Conservation (phyloP, 2,113 vertebrate species). For the Carassius auratus region DNA sequence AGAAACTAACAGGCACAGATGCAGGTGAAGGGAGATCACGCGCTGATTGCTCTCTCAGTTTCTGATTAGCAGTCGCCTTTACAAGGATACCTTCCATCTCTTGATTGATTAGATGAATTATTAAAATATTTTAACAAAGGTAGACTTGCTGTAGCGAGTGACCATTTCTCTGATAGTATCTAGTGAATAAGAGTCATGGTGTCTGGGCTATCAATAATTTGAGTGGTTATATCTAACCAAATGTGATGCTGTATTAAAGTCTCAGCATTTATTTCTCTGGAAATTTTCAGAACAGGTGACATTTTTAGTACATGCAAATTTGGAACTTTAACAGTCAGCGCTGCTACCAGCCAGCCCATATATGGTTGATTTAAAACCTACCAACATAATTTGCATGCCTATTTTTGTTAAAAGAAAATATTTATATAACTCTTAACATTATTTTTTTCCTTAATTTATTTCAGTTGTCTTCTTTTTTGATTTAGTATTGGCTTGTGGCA, state of each 20-base stretch:
- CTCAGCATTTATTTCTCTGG: neutral
- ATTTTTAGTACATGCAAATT: neutral
- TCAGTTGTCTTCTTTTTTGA: neutral
- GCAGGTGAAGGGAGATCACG: slow-evolving; percentile 5
- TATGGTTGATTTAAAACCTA: too few species aligned
- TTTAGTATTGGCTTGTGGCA: neutral
- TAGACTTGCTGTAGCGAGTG: neutral
- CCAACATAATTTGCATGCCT: too few species aligned
- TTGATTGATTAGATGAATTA: neutral
- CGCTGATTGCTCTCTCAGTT: slow-evolving; percentile 11
- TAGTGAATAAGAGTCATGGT: neutral
- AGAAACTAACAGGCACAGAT: slow-evolving; percentile 18
- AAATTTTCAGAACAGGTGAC: neutral
- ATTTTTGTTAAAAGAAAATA: too few species aligned
- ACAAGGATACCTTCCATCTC: neutral
- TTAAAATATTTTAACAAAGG: neutral
- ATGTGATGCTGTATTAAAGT: neutral
- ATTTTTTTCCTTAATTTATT: neutral
- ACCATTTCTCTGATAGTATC: neutral
- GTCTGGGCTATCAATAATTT: neutral
- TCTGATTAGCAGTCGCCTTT: slow-evolving; percentile 12
- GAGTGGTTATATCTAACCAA: neutral
- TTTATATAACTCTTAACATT: too few species aligned
- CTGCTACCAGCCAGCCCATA: too few species aligned
- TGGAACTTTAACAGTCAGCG: too few species aligned